Conservation (phyloP, 2,797 vertebrate genomes). For the Gymnodraco acuticeps region DNA sequence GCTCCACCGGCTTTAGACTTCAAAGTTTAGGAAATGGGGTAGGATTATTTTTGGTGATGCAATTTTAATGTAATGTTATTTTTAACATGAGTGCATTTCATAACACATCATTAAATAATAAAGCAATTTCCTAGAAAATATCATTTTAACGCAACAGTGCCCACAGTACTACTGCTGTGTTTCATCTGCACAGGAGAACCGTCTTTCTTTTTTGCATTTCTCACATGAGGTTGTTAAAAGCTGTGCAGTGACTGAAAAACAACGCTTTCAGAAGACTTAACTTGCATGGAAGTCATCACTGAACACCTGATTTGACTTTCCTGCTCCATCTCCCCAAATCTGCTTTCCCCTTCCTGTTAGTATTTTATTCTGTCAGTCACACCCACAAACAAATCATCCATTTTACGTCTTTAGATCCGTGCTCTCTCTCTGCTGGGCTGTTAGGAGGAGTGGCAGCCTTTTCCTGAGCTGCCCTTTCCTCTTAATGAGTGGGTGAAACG, state of each 20-base stretch:
- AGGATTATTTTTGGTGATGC: conserved; percentile 1
- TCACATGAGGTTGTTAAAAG: conserved; percentile 22
- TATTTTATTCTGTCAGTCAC: conserved; percentile 28
- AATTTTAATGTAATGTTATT: background rate
- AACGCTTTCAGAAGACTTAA: conserved; percentile 33
- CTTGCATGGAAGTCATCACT: conserved; percentile 9
- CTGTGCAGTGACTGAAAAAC: conserved; percentile 15
- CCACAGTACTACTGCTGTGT: background rate
- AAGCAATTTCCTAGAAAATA: conserved; percentile 6
- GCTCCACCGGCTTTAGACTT: background rate
- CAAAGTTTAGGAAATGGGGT: background rate
- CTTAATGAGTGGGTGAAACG: conserved; percentile 59
- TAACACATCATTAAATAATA: background rate
- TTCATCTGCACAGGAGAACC: conserved; percentile 3
- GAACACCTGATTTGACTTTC: conserved; percentile 6
- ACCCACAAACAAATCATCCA: conserved; percentile 28
- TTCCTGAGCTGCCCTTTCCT: conserved; percentile 56
- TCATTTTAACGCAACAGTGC: conserved; percentile 9
- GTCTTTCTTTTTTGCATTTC: conserved; percentile 23
- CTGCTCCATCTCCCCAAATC: conserved; percentile 2
- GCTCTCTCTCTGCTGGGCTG: conserved; percentile 32
- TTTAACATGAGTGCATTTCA: background rate
- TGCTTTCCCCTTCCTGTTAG: background rate
- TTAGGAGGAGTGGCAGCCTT: conserved; percentile 30
- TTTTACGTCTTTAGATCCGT: conserved; percentile 23